These are phyloP conservation scores for Watsonalla binaria DNA, from an alignment of 2,888 invertebrate genomes.

Conservation along the genomic window DNA sequence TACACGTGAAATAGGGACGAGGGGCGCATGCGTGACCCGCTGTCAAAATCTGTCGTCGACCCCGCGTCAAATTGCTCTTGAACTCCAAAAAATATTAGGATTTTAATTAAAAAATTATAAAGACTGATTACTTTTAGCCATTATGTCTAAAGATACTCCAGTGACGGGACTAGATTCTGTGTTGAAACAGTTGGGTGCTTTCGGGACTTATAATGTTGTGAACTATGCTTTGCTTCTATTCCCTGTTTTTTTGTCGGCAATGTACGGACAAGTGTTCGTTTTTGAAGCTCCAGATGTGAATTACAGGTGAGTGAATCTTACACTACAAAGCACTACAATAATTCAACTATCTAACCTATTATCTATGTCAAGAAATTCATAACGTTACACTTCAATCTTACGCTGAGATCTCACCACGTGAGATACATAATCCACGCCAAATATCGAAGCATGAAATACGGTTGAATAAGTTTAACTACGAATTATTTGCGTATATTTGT, in stretches of 20 bases:
- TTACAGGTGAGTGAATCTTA: conserved; percentile 49
- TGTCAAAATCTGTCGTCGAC: conserved; percentile 11
- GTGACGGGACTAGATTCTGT: conserved; percentile 53
- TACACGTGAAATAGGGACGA: background rate
- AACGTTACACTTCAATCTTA: no score
- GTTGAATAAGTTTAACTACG: background rate
- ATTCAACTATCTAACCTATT: no score
- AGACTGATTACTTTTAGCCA: conserved; percentile 8
- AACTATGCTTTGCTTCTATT: conserved; percentile 63
- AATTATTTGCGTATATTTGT: background rate
- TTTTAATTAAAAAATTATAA: conserved; percentile 9
- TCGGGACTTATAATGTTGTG: conserved; percentile 62
- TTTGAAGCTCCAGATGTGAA: conserved; percentile 62
- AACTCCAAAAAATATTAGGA: background rate
- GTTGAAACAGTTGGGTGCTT: conserved; percentile 56
- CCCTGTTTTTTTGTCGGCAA: conserved; percentile 66
- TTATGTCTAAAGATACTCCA: conserved; percentile 42
- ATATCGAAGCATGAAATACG: no score
- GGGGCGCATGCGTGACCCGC: conserved; percentile 20
- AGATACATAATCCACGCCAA: no score
- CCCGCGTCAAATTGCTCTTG: background rate
- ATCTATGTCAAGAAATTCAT: no score
- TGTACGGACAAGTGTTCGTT: conserved; percentile 64
- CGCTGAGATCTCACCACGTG: no score
- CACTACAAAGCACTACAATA: no score